A percentile compares a stretch with the other conserved stretches of the same genome.
Conservation (phyloP, 1,140 invertebrate species). For the Galleria mellonella region DNA sequence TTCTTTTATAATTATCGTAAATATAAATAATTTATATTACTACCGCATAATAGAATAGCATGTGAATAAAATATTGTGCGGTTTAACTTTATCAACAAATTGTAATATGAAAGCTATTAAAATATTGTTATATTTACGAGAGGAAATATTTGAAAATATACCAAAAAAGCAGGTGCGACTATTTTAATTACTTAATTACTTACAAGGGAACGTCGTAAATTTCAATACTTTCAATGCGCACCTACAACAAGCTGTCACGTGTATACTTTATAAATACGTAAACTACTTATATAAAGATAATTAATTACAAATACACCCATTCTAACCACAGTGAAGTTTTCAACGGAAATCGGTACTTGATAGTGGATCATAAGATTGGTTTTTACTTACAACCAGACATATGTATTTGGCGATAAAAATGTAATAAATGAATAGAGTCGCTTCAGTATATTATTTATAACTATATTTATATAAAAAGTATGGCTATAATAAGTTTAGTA, state of each 20-base stretch:
- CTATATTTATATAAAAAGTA: not conserved
- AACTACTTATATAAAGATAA: not conserved
- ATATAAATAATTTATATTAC: too few relatives aligned
- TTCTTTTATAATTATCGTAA: too few relatives aligned
- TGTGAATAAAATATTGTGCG: not conserved
- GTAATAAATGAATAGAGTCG: too few relatives aligned
- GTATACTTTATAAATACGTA: conserved; percentile 1
- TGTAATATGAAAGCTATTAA: not conserved
- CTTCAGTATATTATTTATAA: not conserved
- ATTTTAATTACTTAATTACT: conserved; percentile 8
- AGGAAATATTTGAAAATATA: not conserved
- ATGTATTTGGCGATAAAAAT: too few relatives aligned
- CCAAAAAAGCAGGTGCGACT: conserved; percentile 6
- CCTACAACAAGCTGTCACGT: not conserved
- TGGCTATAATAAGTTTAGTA: conserved; percentile 2
- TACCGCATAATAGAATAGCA: too few relatives aligned
- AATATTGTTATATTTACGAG: not conserved
- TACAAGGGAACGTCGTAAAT: not conserved
- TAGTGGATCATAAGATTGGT: too few relatives aligned
- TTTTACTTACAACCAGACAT: too few relatives aligned
- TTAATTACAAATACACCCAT: not conserved
- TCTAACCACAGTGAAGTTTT: too few relatives aligned
- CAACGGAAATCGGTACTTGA: too few relatives aligned
- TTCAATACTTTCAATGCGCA: conserved; percentile 6
- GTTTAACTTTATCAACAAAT: not conserved